These are phyloP conservation scores for Eptatretus atami DNA, from an alignment of 2,797 vertebrate genomes.

Conservation along the genomic window DNA sequence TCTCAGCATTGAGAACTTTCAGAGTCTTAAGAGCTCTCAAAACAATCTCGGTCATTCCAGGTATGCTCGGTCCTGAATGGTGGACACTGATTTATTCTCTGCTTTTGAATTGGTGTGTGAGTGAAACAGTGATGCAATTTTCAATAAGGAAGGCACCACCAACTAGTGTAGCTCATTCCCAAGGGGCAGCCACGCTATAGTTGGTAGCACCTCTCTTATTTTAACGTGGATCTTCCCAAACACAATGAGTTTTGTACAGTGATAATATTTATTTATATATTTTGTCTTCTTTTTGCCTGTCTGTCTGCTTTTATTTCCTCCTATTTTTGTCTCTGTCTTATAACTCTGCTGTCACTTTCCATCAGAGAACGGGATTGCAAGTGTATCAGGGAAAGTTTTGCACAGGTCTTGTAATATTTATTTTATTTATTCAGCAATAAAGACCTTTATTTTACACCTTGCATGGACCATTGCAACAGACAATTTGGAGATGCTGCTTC, in stretches of 20 bases:
- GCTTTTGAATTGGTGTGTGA: conserved; percentile 11
- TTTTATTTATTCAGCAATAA: conserved; percentile 3
- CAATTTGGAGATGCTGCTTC: neutral
- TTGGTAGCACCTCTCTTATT: no score
- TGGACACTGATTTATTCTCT: conserved; percentile 24
- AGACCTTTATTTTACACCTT: neutral
- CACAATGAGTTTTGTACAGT: no score
- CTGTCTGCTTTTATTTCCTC: no score
- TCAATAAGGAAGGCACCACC: no score
- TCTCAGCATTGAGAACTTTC: conserved; percentile 99
- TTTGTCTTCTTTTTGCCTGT: no score
- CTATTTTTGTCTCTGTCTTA: no score
- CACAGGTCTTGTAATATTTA: conserved; percentile 5
- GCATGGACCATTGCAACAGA: conserved; percentile 4
- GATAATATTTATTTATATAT: no score
- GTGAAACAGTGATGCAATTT: no score
- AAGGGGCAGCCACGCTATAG: no score
- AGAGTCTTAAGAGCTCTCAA: conserved; percentile 99
- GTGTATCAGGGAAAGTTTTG: conserved; percentile 3
- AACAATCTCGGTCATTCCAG: conserved; percentile 99
- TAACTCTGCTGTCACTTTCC: neutral
- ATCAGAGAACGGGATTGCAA: conserved; percentile 2
- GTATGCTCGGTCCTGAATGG: conserved; percentile 58
- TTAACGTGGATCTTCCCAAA: no score
- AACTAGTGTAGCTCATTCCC: no score